Evolutionary conservation across 2,113 vertebrate species (phyloP).

Genomic region (Rhabdomys dilectus): DNA sequence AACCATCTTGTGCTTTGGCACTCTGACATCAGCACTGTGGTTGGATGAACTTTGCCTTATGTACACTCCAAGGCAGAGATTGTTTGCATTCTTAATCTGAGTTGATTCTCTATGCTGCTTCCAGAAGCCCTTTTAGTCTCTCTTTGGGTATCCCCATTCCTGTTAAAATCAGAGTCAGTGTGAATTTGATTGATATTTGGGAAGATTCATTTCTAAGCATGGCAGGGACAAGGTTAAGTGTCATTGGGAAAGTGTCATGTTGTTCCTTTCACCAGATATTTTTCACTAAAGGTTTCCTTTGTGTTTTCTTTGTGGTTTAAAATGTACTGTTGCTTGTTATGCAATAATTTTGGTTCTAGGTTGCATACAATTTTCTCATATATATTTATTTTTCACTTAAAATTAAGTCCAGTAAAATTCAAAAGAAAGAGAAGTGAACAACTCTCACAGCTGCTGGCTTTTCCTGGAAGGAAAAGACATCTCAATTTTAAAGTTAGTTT

Average conservation of each 20-base stretch:
- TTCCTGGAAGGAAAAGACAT: constrained; percentile 80
- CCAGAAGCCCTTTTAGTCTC: background rate
- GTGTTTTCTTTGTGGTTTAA: constrained; percentile 68
- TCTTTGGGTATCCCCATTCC: background rate
- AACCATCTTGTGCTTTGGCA: background rate
- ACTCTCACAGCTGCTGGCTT: constrained; percentile 64
- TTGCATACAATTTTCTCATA: constrained; percentile 71
- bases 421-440: constrained; percentile 69
- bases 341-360: constrained; percentile 72
- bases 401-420: constrained; percentile 78
- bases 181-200: background rate
- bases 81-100: background rate
- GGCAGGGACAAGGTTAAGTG: background rate
- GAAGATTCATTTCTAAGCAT: background rate
- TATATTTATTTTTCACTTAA: constrained; percentile 63
- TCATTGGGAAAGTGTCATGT: constrained; percentile 6
- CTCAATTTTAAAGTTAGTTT: constrained; percentile 75
- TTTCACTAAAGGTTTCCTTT: constrained; percentile 38
- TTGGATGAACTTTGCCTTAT: background rate
- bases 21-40: background rate
- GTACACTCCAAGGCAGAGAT: background rate
- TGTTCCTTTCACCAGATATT: constrained; percentile 24
- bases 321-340: constrained; percentile 65
- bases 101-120: background rate
- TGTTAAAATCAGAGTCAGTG: background rate